Evolutionary conservation across 1,140 invertebrate species (phyloP), one percentile per base, ranked within the genome.

Genomic region (Anthonomus grandis): DNA sequence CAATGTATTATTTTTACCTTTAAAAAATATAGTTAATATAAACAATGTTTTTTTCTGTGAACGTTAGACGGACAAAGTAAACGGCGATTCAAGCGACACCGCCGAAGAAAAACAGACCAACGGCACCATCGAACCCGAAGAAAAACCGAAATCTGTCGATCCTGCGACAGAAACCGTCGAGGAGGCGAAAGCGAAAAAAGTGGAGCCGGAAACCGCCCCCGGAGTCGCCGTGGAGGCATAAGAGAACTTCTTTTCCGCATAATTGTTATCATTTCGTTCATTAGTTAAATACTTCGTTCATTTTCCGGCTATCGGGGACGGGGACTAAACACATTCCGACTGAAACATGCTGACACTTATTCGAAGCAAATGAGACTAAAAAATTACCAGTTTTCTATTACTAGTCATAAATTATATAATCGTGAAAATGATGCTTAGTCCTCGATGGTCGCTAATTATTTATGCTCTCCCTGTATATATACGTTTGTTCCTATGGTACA

Each of bases 211-310:
- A 24, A 17, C 34, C 18, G 25, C 55, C 17, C 38, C 56, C 9
- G 31, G 47, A 17, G 56, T 58, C 19, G 46, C 24, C 41, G 56
- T 58, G 3, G 56, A 58, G 19, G 56, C 45, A 21, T 58, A 58
- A 36, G 18, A 3, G 36, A 39, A 19, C n/a, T n/a, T n/a, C n/a
- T n/a, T n/a, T n/a, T n/a, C n/a, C 1, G 5, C 21, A 38, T 41
- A 42, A 42, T 39, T 47, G 23, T 48, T 55, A 17, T 54, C 48
- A 25, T 15, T 24, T 24, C 12, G 10, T 45, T 45, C 21, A 4
- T 27, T 10, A 21, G 24, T 46, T 24, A 46, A 25, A 27, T 27
- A 27, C 31, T 46, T 27, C 31, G 31, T 46, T 13, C 21, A 25
- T 22, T 46, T 25, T 25, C 17, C n/a, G n/a, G n/a, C n/a, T n/a